Conservation (phyloP, 2,888 invertebrate genomes). For the Hemicrepidius hirtus region DNA sequence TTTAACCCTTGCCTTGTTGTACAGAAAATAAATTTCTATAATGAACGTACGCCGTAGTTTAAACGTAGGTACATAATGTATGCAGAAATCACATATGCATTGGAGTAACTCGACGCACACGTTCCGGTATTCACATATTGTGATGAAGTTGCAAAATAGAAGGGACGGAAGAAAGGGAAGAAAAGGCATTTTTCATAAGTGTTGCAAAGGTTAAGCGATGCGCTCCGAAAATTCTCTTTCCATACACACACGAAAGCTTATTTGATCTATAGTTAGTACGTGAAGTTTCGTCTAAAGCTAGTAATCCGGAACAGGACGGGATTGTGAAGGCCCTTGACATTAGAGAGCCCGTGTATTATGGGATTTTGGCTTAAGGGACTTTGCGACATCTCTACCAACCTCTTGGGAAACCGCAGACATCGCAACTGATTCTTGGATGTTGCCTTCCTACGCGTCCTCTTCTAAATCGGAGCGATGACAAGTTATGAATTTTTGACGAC, state of each 20-base stretch:
- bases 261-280: constrained; percentile 58
- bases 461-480: constrained; percentile 35
- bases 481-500: constrained; percentile 41
- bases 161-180: not conserved
- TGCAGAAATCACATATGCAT: no score
- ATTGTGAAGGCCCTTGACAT: constrained; percentile 56
- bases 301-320: constrained; percentile 57
- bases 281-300: constrained; percentile 52
- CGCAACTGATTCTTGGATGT: constrained; percentile 48
- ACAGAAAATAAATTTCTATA: no score
- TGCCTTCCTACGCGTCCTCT: constrained; percentile 33
- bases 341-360: constrained; percentile 52
- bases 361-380: constrained; percentile 54
- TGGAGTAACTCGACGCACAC: no score
- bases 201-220: constrained; percentile 38
- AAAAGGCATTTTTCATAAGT: constrained; percentile 23
- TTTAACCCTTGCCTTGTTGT: no score
- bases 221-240: constrained; percentile 36
- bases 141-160: constrained; percentile 3
- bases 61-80: no score
- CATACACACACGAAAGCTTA: constrained; percentile 49
- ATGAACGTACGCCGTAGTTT: no score
- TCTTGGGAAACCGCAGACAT: constrained; percentile 49
- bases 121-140: not conserved
- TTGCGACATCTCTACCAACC: constrained; percentile 48